A percentile compares a stretch with the other conserved stretches of the same genome.
These are phyloP conservation scores for Ifrita kowaldi DNA, from an alignment of 2,113 vertebrate genomes.

Conservation along the genomic window DNA sequence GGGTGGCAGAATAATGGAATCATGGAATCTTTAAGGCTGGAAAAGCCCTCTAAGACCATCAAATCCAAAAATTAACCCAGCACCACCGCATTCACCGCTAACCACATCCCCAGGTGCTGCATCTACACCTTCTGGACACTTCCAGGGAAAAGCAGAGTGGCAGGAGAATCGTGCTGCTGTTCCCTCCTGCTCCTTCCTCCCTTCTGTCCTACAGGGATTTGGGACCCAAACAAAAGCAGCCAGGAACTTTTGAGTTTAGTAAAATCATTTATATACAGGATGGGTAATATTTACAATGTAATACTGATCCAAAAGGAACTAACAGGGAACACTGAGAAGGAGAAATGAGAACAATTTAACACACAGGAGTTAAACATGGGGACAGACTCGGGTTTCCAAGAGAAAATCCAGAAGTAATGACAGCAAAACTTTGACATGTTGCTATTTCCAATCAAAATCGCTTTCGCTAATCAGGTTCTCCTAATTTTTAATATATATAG, in stretches of 20 bases:
- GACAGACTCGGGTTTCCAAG: not conserved
- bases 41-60: not conserved
- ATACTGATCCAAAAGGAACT: constrained; percentile 64
- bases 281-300: constrained; percentile 72
- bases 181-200: not conserved
- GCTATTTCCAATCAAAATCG: not conserved
- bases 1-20: not conserved
- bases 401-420: not conserved
- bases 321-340: constrained; percentile 41
- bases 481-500: not conserved
- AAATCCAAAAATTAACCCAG: not conserved
- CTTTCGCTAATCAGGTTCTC: not conserved
- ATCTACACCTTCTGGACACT: not conserved
- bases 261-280: constrained; percentile 77
- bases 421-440: not conserved
- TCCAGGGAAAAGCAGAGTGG: not conserved
- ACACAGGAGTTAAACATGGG: constrained; percentile 18
- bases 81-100: not conserved
- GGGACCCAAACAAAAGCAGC: constrained; percentile 8
- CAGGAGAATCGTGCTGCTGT: not conserved
- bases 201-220: not conserved
- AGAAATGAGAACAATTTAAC: constrained; percentile 24
- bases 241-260: constrained; percentile 47
- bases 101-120: not conserved
- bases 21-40: not conserved